These are phyloP conservation scores for Acanthurus leucopareius DNA, from an alignment of 2,797 vertebrate species.

Conservation along the genomic window DNA sequence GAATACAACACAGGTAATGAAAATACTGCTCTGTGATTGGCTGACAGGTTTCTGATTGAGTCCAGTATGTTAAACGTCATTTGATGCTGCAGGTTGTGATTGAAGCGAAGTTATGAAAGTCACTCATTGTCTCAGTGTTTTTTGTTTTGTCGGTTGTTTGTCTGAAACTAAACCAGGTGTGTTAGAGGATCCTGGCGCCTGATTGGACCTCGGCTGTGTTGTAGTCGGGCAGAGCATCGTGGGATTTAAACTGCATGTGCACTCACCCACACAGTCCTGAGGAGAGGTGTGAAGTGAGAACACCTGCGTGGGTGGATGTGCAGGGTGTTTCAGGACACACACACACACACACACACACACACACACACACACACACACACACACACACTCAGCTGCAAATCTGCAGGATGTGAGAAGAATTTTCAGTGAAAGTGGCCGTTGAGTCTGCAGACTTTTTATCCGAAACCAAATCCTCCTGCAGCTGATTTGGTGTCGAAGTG, in stretches of 20 bases:
- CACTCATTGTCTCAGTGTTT: too few species aligned
- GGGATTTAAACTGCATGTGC: too few species aligned
- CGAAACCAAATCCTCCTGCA: not conserved
- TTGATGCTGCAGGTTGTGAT: too few species aligned
- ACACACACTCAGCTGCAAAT: too few species aligned
- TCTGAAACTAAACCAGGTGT: not conserved
- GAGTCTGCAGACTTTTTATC: slow-evolving; percentile 4
- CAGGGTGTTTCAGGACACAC: not conserved
- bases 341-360: too few species aligned
- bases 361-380: too few species aligned
- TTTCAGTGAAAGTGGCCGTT: too few species aligned
- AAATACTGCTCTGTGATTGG: not conserved
- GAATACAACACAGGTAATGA: too few species aligned
- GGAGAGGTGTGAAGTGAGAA: not conserved
- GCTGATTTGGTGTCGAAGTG: slow-evolving; percentile 3
- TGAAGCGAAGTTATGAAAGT: too few species aligned
- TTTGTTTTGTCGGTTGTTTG: not conserved
- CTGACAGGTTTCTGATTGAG: not conserved
- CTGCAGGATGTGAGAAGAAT: too few species aligned
- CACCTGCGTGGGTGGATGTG: slow-evolving; percentile 17
- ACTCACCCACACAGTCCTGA: not conserved
- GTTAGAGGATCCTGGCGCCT: not conserved
- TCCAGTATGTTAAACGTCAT: too few species aligned
- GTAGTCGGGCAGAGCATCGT: not conserved
- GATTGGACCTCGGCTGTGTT: not conserved